These are phyloP conservation scores for Bombyx mori DNA, from an alignment of 1,140 invertebrate genomes.

Conservation along the genomic window ASM3026992v2 NC_085124.1:9301501-9302000, in stretches of 20 bases:
- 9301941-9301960: constrained; percentile 26
- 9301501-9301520: constrained; percentile 52
- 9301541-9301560: constrained; percentile 33
- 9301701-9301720: constrained; percentile 40
- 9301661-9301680: no score
- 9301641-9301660: no score
- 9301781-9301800: constrained; percentile 25
- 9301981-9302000: background rate
- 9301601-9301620: no score
- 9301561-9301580: constrained; percentile 22
- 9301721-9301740: constrained; percentile 40
- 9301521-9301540: constrained; percentile 48
- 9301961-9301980: constrained; percentile 16
- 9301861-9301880: constrained; percentile 26
- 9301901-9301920: constrained; percentile 35
- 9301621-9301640: no score
- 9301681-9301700: constrained; percentile 21
- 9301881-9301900: constrained; percentile 40
- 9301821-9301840: constrained; percentile 63
- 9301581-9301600: background rate
- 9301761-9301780: constrained; percentile 16
- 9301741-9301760: constrained; percentile 30
- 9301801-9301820: constrained; percentile 49
- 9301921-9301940: constrained; percentile 30
- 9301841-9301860: constrained; percentile 50